A percentile compares a stretch with the other conserved stretches of the same genome.
phyloP scores from a whole-genome alignment of 1,140 invertebrate genomes.

The Pinna nobilis region DNA sequence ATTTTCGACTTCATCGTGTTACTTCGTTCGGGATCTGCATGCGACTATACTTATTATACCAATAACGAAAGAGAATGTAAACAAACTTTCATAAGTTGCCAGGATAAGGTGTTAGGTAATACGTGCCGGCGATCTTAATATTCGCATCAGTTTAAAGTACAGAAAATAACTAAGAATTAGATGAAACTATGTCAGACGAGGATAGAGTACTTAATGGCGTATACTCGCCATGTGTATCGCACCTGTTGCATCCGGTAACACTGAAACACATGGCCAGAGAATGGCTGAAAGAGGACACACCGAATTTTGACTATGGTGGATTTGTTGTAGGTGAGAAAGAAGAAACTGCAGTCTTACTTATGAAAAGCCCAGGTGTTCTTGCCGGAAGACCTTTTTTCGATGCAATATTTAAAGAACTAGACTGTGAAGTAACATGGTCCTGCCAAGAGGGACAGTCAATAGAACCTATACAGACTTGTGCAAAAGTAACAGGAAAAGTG shows the following conservation, averaged over 20 bases:
- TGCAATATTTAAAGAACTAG: conserved; percentile 73
- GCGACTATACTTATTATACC: too few species aligned
- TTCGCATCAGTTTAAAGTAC: neutral
- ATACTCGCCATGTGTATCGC: conserved; percentile 48
- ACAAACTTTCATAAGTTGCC: too few species aligned
- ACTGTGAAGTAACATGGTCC: conserved; percentile 71
- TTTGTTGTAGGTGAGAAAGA: conserved; percentile 72
- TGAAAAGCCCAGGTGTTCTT: conserved; percentile 72
- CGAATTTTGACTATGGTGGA: conserved; percentile 73
- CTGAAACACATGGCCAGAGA: conserved; percentile 65
- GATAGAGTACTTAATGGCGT: conserved; percentile 46
- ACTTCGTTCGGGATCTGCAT: too few species aligned
- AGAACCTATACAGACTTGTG: conserved; percentile 62
- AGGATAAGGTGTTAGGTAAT: too few species aligned
- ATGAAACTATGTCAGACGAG: conserved; percentile 27
- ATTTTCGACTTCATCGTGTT: too few species aligned
- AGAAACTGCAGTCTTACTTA: conserved; percentile 68
- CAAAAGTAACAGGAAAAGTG: conserved; percentile 71
- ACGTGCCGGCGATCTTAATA: neutral
- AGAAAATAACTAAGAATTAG: neutral
- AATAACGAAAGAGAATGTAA: too few species aligned
- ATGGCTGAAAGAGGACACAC: conserved; percentile 74
- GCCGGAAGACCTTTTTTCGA: conserved; percentile 76
- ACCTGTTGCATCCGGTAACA: conserved; percentile 65
- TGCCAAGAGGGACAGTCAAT: conserved; percentile 66